Conservation (phyloP, 2,888 invertebrate genomes). For the Eristalinus sepulchralis region DNA sequence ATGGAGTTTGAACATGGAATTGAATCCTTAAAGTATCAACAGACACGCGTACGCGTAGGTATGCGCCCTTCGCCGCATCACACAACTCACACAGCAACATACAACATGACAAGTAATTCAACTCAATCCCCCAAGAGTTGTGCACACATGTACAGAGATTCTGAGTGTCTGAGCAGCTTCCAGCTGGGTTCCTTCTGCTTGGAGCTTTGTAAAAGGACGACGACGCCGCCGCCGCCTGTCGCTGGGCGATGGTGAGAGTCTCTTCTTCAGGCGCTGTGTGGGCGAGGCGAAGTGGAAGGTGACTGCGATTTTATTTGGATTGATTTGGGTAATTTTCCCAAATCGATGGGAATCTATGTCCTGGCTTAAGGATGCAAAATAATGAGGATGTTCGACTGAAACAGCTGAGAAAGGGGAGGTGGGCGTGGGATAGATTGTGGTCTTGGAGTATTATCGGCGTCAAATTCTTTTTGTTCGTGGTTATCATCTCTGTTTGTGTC, state of each 20-base stretch:
- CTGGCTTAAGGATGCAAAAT: slow-evolving; percentile 63
- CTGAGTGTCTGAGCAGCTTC: neutral
- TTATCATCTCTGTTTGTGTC: slow-evolving; percentile 25
- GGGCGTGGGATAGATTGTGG: slow-evolving; percentile 33
- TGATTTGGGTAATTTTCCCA: slow-evolving; percentile 68
- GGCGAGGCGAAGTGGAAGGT: neutral
- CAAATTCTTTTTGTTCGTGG: slow-evolving; percentile 13
- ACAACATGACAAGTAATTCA: slow-evolving; percentile 40
- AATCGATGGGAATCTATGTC: slow-evolving; percentile 66
- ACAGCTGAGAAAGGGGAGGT: slow-evolving; percentile 36
- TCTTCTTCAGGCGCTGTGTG: neutral
- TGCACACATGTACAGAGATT: slow-evolving; percentile 15
- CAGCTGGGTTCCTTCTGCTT: neutral
- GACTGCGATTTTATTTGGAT: slow-evolving; percentile 63
- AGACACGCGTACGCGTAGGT: neutral
- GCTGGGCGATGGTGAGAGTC: slow-evolving; percentile 32
- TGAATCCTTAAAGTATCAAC: slow-evolving; percentile 51
- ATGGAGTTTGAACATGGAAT: slow-evolving; percentile 53
- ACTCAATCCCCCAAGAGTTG: slow-evolving; percentile 16
- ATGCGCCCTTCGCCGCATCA: slow-evolving; percentile 29
- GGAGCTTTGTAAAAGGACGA: slow-evolving; percentile 44
- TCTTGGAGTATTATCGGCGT: slow-evolving; percentile 45
- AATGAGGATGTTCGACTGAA: slow-evolving; percentile 57
- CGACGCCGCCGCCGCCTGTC: too few relatives aligned
- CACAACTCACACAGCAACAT: slow-evolving; percentile 3